phyloP scores from a whole-genome alignment of 2,113 vertebrate genomes.

The Crotophaga sulcirostris region DNA sequence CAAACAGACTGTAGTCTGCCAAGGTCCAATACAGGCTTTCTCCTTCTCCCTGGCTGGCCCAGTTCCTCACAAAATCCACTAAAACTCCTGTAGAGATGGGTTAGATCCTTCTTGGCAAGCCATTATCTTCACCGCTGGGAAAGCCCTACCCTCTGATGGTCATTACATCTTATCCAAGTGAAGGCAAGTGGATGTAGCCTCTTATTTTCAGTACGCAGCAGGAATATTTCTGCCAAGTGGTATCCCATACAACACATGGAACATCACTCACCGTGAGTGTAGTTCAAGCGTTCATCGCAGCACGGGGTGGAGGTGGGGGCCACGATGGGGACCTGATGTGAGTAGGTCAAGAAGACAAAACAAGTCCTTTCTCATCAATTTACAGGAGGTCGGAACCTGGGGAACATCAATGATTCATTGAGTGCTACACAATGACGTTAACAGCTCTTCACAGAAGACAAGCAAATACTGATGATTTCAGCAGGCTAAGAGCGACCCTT shows the following conservation, averaged over 20 bases:
- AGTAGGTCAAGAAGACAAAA: neutral
- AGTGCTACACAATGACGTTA: accelerated
- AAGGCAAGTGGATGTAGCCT: neutral
- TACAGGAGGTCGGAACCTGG: neutral
- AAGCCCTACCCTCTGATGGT: neutral
- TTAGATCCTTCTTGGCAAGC: neutral
- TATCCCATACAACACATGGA: neutral
- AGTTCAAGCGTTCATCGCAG: accelerated
- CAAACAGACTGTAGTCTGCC: neutral
- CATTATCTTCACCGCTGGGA: neutral
- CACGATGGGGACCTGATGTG: neutral
- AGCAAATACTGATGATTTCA: neutral
- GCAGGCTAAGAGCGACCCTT: neutral
- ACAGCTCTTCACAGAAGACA: neutral
- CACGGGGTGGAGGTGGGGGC: neutral
- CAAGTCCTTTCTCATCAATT: neutral
- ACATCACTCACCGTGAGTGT: accelerated
- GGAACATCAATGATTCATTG: neutral
- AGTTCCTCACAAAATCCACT: neutral
- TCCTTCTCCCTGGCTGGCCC: neutral
- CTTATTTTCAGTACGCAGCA: accelerated
- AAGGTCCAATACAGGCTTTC: neutral
- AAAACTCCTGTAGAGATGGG: neutral
- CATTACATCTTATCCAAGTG: neutral
- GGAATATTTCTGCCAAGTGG: neutral